Conservation (phyloP, 2,797 vertebrate genomes). For the Sebastes oblongus region DNA sequence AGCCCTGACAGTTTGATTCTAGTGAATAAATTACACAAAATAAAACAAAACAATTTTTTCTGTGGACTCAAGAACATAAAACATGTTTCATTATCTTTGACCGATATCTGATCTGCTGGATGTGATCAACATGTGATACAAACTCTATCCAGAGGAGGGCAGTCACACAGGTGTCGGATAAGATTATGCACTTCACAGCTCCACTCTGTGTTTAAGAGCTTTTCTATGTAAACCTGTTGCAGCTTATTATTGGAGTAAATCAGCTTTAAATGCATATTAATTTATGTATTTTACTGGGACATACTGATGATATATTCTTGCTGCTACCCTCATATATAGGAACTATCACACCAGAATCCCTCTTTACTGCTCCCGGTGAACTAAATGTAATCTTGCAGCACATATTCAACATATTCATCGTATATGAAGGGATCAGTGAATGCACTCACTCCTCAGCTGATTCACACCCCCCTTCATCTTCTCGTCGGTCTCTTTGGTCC, state of each 20-base stretch:
- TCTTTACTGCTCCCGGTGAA: neutral
- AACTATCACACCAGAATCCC: neutral
- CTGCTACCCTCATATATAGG: neutral
- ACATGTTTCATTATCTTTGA: neutral
- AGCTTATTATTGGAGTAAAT: neutral
- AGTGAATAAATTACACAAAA: neutral
- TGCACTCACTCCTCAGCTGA: slow-evolving; percentile 90
- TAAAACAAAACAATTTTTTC: neutral
- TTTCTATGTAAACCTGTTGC: neutral
- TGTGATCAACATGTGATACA: neutral
- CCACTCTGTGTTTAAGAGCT: neutral
- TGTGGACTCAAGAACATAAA: neutral
- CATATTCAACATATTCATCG: neutral
- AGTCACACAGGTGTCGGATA: neutral
- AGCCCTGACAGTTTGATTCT: neutral
- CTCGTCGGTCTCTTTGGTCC: slow-evolving; percentile 90
- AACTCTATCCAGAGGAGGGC: slow-evolving; percentile 31
- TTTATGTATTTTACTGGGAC: neutral
- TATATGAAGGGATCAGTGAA: fast-evolving
- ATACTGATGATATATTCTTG: neutral
- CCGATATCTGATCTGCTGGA: neutral
- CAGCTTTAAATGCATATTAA: neutral
- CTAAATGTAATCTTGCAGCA: neutral
- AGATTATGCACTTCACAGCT: neutral
- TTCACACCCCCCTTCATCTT: slow-evolving; percentile 94